Conservation (phyloP, 2,888 invertebrate genomes). For the Eledona agricola region DNA sequence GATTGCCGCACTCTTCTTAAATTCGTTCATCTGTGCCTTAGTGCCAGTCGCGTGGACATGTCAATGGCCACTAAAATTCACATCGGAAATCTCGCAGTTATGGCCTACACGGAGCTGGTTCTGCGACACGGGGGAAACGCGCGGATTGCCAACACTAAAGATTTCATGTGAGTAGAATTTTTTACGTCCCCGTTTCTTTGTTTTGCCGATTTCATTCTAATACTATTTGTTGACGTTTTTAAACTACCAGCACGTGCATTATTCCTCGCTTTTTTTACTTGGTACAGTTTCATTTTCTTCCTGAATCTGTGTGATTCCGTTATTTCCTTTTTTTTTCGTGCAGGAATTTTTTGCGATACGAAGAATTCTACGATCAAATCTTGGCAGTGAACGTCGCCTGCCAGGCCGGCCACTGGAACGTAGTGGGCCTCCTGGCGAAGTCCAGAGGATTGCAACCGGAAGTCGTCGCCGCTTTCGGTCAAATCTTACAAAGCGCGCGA, state of each 20-base stretch:
- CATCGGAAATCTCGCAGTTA: slow-evolving; percentile 72
- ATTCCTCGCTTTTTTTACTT: too few relatives aligned
- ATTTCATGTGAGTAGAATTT: slow-evolving; percentile 67
- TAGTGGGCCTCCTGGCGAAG: slow-evolving; percentile 64
- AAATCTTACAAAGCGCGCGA: slow-evolving; percentile 60
- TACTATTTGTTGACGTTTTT: too few relatives aligned
- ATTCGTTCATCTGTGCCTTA: slow-evolving; percentile 67
- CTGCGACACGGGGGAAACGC: slow-evolving; percentile 59
- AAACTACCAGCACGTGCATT: too few relatives aligned
- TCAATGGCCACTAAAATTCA: slow-evolving; percentile 71
- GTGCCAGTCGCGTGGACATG: slow-evolving; percentile 66
- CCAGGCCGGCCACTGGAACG: slow-evolving; percentile 70
- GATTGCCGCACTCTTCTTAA: slow-evolving; percentile 70
- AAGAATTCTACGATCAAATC: slow-evolving; percentile 72
- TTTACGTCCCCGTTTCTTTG: too few relatives aligned
- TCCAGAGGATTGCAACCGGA: slow-evolving; percentile 67
- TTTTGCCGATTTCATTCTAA: too few relatives aligned
- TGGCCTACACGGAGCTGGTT: slow-evolving; percentile 70
- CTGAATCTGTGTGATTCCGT: too few relatives aligned
- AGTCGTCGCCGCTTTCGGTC: slow-evolving; percentile 67
- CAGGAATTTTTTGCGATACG: slow-evolving; percentile 69
- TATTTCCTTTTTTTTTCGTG: slow-evolving; percentile 7
- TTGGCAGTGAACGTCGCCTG: slow-evolving; percentile 71
- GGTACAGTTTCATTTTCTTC: too few relatives aligned
- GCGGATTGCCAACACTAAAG: slow-evolving; percentile 59